Conservation (phyloP, 1,140 invertebrate species). For the Chrysoperla carnea region DNA sequence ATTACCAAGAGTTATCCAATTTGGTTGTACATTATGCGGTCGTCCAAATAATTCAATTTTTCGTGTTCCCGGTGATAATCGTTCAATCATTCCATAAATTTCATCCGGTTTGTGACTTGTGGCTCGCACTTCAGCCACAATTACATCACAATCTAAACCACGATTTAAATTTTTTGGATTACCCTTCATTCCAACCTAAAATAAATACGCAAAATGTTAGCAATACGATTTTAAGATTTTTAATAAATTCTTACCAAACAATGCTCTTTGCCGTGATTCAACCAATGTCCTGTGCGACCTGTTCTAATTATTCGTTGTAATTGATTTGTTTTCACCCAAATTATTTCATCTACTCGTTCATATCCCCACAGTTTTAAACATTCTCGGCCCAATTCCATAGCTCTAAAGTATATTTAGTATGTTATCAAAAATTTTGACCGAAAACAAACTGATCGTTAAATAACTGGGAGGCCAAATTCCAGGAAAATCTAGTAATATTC, state of each 20-base stretch:
- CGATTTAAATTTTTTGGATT: slow-evolving; percentile 80
- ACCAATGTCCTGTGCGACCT: slow-evolving; percentile 91
- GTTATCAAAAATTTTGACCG: neutral
- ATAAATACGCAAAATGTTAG: slow-evolving; percentile 1
- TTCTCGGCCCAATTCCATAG: slow-evolving; percentile 92
- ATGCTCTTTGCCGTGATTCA: slow-evolving; percentile 98
- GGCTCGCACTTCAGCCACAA: slow-evolving; percentile 92
- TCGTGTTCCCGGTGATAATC: slow-evolving; percentile 77
- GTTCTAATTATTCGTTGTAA: slow-evolving; percentile 92
- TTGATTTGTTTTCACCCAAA: slow-evolving; percentile 99
- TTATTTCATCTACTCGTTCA: slow-evolving; percentile 89
- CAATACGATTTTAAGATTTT: neutral
- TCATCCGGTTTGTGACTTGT: slow-evolving; percentile 98
- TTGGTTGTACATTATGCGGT: slow-evolving; percentile 95
- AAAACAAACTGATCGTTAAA: too few relatives aligned
- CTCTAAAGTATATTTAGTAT: slow-evolving; percentile 31
- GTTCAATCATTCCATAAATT: slow-evolving; percentile 85
- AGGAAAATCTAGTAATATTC: too few relatives aligned
- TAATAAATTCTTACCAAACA: slow-evolving; percentile 51
- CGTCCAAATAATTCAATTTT: slow-evolving; percentile 97
- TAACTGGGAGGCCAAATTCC: too few relatives aligned
- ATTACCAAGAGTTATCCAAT: slow-evolving; percentile 94
- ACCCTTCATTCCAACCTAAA: slow-evolving; percentile 79
- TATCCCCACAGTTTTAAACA: slow-evolving; percentile 90
- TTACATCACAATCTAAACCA: slow-evolving; percentile 93